These are phyloP conservation scores for Beaufortia kweichowensis DNA, from an alignment of 2,113 vertebrate species.

Conservation along the genomic window DNA sequence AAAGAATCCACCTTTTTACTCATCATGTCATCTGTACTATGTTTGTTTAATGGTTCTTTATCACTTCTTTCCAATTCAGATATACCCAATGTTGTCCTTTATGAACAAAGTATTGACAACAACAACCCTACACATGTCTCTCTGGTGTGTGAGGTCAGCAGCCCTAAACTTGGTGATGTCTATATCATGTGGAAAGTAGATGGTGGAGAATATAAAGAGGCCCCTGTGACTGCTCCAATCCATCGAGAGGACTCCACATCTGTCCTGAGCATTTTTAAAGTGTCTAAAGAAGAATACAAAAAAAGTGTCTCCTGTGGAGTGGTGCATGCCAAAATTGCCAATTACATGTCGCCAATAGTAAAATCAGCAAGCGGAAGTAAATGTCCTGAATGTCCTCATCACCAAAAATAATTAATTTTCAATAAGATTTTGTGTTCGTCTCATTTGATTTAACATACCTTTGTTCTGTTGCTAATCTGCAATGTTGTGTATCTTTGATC, in stretches of 20 bases:
- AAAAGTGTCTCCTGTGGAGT: background rate
- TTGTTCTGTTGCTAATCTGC: background rate
- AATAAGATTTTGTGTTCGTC: background rate
- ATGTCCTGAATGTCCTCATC: background rate
- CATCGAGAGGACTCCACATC: background rate
- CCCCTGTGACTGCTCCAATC: background rate
- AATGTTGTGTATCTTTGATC: background rate
- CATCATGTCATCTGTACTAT: no score
- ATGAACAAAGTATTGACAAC: background rate
- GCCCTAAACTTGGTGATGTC: background rate
- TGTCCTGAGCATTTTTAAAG: constrained; percentile 26
- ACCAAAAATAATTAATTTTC: background rate
- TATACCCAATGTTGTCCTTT: background rate
- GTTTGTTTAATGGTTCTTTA: no score
- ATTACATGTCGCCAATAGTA: accelerated
- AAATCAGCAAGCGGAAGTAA: background rate
- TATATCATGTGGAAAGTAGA: constrained; percentile 34
- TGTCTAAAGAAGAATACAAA: background rate
- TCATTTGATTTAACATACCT: background rate
- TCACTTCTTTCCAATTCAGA: background rate
- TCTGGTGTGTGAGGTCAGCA: constrained; percentile 39
- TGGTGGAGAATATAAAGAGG: background rate
- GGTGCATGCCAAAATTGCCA: background rate
- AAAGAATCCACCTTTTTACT: no score
- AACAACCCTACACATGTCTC: accelerated